Conservation (phyloP, 2,113 vertebrate species). For the Notiomystis cincta region DNA sequence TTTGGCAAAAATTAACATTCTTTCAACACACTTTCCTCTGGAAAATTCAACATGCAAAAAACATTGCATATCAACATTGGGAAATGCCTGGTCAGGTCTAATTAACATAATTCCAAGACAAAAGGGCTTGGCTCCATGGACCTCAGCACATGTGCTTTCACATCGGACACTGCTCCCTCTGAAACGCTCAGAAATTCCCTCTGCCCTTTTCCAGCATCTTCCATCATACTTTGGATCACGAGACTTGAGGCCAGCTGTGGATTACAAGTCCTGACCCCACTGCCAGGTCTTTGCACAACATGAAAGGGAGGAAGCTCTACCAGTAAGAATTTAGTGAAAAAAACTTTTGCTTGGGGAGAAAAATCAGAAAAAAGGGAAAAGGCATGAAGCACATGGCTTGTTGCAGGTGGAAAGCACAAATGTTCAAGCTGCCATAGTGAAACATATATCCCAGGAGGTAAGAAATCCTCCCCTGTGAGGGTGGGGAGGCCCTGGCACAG, state of each 20-base stretch:
- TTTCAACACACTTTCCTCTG: not conserved
- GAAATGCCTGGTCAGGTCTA: not conserved
- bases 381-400: not conserved
- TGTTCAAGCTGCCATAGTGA: not conserved
- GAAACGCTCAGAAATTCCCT: not conserved
- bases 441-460: not conserved
- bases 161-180: not conserved
- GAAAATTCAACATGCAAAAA: not conserved
- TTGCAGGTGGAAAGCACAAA: not conserved
- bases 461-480: not conserved
- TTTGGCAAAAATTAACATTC: not conserved
- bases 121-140: not conserved
- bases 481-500: not conserved
- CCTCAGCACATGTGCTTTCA: not conserved
- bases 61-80: not conserved
- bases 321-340: not conserved
- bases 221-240: not conserved
- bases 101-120: not conserved
- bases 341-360: not conserved
- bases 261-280: not conserved
- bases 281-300: not conserved
- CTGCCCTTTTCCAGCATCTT: not conserved
- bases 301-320: not conserved
- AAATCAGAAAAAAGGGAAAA: not conserved
- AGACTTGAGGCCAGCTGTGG: not conserved